A percentile compares a stretch with the other conserved stretches of the same genome.
These are phyloP conservation scores for Struthidea cinerea DNA, from an alignment of 2,113 vertebrate genomes.

Conservation along the genomic window DNA sequence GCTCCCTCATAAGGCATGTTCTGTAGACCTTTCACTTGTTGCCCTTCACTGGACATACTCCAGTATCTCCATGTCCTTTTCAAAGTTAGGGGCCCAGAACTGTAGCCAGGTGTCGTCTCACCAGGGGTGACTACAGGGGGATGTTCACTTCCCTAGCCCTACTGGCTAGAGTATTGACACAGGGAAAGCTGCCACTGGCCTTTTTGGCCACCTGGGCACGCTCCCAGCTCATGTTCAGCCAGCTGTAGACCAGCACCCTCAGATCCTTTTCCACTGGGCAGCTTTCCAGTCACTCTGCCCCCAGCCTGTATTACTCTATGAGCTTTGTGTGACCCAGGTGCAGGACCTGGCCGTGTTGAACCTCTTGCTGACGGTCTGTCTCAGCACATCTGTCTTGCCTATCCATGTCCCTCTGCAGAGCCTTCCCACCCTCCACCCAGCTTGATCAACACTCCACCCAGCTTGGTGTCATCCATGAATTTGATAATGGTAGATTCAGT, in stretches of 20 bases:
- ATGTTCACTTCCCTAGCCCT: too few relatives aligned
- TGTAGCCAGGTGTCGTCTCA: neutral
- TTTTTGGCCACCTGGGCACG: neutral
- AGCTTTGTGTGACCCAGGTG: neutral
- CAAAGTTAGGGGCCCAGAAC: neutral
- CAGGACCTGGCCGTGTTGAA: neutral
- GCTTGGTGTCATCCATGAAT: neutral
- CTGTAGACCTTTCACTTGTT: neutral
- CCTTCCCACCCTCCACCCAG: too few relatives aligned
- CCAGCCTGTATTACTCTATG: neutral
- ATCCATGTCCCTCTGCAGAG: neutral
- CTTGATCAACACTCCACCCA: neutral
- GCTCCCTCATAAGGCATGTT: neutral
- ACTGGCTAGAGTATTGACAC: too few relatives aligned
- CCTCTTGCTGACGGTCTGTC: neutral
- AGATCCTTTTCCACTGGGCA: neutral
- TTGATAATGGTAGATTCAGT: neutral
- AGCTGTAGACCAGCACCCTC: neutral
- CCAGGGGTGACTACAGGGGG: accelerated
- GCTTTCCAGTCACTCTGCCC: neutral
- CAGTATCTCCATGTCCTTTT: neutral
- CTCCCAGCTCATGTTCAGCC: neutral
- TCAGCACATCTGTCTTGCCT: neutral
- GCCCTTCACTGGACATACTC: neutral
- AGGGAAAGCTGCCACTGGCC: neutral